Base-by-base conservation (phyloP, 2,888 invertebrate genomes). In the Apotomis turbidana region DNA sequence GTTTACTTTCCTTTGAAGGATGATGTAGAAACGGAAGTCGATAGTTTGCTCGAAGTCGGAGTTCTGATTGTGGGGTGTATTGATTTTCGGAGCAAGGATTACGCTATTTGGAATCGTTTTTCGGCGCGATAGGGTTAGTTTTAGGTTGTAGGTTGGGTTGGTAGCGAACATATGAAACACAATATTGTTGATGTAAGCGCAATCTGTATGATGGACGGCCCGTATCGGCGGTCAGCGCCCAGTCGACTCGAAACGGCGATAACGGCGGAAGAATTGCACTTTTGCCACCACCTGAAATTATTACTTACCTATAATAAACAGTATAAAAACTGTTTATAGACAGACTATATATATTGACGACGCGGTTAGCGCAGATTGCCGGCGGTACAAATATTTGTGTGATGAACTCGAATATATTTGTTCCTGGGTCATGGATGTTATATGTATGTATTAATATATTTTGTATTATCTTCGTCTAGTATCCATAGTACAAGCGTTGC, bases 161-260 rank as follows among this genome's bases (percentile, higher is more conserved):
- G 74, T 68, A 71, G 62, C 73, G 77, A 70, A 49, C 67, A 78
- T 87, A 86, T 85, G 86, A 85, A 87, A 88, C 81, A 91, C 92
- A 92, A 93, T 93, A 93, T 93, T 92, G 92, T 90, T 85, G 89
- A 87, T 90, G 93, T 92, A 90, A 91, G 91, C 89, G 86, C 85
- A 89, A 90, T 85, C 85, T 89, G 90, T 91, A 92, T 93, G 93
- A 93, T 93, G 90, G 88, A 93, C 91, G 92, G 91, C 82, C 41
- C 76, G 79, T 80, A 80, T 80, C 77, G 58, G 79, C 87, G 91
- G 92, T 90, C 93, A 91, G 89, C 84, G 86, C 61, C 61, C 93
- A 93, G 87, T 90, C 85, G 88, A 87, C 85, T 85, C 81, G 93
- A 93, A 93, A 92, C 87, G 60, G 55, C 76, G 93, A 93, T 93